A percentile compares a stretch with the other conserved stretches of the same genome.
Conservation (phyloP, 2,888 invertebrate genomes). For the Oscheius sp. region DNA sequence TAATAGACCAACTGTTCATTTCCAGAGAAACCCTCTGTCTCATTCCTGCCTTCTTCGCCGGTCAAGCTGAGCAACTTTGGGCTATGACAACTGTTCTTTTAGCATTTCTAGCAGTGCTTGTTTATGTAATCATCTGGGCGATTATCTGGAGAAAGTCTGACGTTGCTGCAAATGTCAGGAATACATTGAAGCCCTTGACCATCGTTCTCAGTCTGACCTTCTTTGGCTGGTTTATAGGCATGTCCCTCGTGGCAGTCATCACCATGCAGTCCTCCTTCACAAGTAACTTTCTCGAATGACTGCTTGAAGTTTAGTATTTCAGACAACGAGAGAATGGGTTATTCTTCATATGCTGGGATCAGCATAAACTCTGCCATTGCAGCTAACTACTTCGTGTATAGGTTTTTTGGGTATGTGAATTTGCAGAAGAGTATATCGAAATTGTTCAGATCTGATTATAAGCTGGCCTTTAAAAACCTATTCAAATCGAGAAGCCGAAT, state of each 20-base stretch:
- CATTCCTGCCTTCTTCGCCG: conserved; percentile 7
- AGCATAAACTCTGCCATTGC: not conserved
- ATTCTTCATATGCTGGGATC: conserved; percentile 1
- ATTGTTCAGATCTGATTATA: too few relatives aligned
- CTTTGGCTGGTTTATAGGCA: conserved; percentile 19
- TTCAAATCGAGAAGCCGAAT: too few relatives aligned
- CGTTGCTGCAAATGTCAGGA: not conserved
- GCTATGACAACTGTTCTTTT: not conserved
- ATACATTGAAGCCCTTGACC: conserved; percentile 9
- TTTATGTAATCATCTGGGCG: conserved; percentile 7
- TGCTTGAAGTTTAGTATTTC: not conserved
- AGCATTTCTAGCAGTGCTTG: not conserved
- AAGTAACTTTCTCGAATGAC: not conserved
- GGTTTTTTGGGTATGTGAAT: not conserved
- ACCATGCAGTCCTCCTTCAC: not conserved
- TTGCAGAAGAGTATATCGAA: not conserved
- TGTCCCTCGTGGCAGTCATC: conserved; percentile 1
- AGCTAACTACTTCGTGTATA: conserved; percentile 22
- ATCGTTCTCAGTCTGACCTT: not conserved
- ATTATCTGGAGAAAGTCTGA: not conserved
- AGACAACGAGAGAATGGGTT: conserved; percentile 4
- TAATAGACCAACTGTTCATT: not conserved
- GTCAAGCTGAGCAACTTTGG: conserved; percentile 3
- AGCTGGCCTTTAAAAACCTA: too few relatives aligned
- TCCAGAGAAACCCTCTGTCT: conserved; percentile 16